These are phyloP conservation scores for Ligdia adustata DNA, from an alignment of 2,888 invertebrate species.

Conservation along the genomic window DNA sequence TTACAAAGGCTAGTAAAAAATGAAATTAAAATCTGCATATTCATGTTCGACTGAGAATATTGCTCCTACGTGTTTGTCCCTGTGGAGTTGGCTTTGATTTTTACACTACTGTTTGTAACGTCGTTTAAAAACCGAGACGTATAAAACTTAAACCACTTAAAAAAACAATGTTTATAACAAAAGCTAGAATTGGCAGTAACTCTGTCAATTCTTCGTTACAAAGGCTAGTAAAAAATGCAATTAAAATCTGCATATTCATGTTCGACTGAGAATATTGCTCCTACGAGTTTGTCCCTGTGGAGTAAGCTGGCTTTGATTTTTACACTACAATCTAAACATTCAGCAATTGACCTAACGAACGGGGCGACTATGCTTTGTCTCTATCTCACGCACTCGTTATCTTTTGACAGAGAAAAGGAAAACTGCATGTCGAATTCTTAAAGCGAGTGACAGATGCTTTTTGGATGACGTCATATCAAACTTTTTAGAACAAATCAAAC, in stretches of 20 bases:
- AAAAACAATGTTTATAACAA: not conserved
- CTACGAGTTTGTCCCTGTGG: not conserved
- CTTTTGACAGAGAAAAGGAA: no score
- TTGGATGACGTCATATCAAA: no score
- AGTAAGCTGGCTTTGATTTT: not conserved
- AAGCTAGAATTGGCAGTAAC: conserved; percentile 10
- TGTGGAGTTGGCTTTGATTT: not conserved
- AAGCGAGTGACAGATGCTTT: no score
- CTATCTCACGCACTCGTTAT: no score
- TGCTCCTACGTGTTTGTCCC: not conserved
- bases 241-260: conserved; percentile 29
- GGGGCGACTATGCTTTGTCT: no score
- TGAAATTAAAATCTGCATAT: conserved; percentile 29
- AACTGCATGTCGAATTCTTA: no score
- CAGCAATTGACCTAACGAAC: no score
- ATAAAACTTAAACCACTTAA: no score
- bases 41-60: conserved; percentile 11
- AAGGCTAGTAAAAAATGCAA: conserved; percentile 22
- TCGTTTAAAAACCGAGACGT: not conserved
- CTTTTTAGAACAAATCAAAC: no score
- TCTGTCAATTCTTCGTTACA: conserved; percentile 11
- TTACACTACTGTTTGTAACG: not conserved
- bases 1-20: conserved; percentile 18
- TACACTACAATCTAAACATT: not conserved
- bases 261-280: conserved; percentile 1